phyloP scores from a whole-genome alignment of 2,113 vertebrate species.

The Corvus hawaiiensis region DNA sequence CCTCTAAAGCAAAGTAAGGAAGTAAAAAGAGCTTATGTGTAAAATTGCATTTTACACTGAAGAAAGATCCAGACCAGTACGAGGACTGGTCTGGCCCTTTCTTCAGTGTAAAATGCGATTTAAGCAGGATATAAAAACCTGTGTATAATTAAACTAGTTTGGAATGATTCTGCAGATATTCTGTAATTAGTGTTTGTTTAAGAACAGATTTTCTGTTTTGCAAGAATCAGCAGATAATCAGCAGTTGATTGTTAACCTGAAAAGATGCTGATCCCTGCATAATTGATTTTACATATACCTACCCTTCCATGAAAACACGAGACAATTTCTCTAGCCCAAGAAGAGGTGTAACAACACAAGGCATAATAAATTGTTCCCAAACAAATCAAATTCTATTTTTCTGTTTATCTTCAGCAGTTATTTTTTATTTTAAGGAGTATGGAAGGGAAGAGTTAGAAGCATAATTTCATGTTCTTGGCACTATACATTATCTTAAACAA shows the following conservation, averaged over 20 bases:
- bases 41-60: neutral
- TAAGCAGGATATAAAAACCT: constrained; percentile 34
- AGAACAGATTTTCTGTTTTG: constrained; percentile 48
- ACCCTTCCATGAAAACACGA: neutral
- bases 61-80: neutral
- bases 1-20: constrained; percentile 46
- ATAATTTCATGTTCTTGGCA: neutral
- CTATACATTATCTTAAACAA: neutral
- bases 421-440: neutral
- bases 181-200: constrained; percentile 70
- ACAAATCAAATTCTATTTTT: neutral
- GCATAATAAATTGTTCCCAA: neutral
- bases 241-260: constrained; percentile 47
- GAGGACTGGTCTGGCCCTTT: constrained; percentile 18
- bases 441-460: neutral
- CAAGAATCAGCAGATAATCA: constrained; percentile 66
- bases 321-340: neutral
- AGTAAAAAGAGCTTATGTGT: constrained; percentile 30
- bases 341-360: neutral
- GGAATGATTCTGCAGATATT: constrained; percentile 58
- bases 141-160: constrained; percentile 65
- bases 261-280: constrained; percentile 49
- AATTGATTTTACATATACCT: constrained; percentile 25
- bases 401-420: neutral
- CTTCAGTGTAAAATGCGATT: constrained; percentile 55